phyloP scores from a whole-genome alignment of 1,140 invertebrate species.

The Onthophagus taurus region DNA sequence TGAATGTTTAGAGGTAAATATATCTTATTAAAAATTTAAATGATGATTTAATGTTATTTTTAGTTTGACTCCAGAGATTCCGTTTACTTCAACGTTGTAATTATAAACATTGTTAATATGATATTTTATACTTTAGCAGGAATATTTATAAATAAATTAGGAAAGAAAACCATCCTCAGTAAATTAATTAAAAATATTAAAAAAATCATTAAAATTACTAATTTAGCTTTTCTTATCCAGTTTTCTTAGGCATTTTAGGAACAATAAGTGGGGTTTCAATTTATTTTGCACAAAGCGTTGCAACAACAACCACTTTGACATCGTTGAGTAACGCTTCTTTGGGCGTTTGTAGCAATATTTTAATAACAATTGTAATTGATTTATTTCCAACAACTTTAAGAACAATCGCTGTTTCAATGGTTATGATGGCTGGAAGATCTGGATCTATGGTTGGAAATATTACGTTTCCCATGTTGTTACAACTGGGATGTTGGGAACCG shows the following conservation, averaged over 20 bases:
- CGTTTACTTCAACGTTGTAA: slow-evolving; percentile 26
- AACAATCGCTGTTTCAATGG: slow-evolving; percentile 24
- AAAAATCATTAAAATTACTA: background rate
- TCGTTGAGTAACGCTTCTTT: slow-evolving; percentile 20
- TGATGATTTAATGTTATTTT: slow-evolving; percentile 2
- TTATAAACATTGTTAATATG: slow-evolving; percentile 18
- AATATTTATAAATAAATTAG: slow-evolving; percentile 18
- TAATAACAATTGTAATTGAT: slow-evolving; percentile 28
- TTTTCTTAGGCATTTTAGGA: background rate
- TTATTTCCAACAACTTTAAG: slow-evolving; percentile 34
- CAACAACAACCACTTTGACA: slow-evolving; percentile 16
- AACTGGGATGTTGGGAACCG: slow-evolving; percentile 28
- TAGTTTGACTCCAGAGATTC: slow-evolving; percentile 22
- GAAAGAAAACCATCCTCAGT: slow-evolving; percentile 22
- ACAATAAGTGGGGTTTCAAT: slow-evolving; percentile 8
- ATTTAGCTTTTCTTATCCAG: background rate
- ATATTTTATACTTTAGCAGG: slow-evolving; percentile 18
- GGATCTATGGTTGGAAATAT: slow-evolving; percentile 30
- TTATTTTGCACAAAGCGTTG: slow-evolving; percentile 23
- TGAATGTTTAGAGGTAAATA: slow-evolving; percentile 1
- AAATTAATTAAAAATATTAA: background rate
- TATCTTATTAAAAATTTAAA: slow-evolving; percentile 1
- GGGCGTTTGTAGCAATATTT: slow-evolving; percentile 24
- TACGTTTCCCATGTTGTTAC: slow-evolving; percentile 27
- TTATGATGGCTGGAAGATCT: slow-evolving; percentile 25